Evolutionary conservation across 2,888 invertebrate genomes (phyloP).

Genomic region (Andricus curvator): DNA sequence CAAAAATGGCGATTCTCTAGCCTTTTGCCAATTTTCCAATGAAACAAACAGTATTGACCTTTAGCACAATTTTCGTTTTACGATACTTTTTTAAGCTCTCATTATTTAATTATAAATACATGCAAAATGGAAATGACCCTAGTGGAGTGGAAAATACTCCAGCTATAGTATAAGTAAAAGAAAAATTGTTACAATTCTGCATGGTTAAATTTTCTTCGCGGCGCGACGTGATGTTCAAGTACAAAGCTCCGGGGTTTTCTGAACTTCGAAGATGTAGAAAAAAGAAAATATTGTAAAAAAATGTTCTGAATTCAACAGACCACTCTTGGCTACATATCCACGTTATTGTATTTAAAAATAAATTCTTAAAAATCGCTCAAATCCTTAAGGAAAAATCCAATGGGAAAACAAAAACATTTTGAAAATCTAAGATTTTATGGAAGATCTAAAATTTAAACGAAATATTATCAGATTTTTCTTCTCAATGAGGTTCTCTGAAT

Average conservation of each 20-base stretch:
- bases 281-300: not conserved
- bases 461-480: not conserved
- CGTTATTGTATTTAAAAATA: constrained; percentile 6
- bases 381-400: not conserved
- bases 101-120: not conserved
- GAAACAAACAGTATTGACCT: constrained; percentile 8
- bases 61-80: not conserved
- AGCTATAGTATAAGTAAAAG: not conserved
- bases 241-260: constrained; percentile 22
- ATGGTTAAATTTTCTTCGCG: constrained; percentile 21
- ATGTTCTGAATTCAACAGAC: constrained; percentile 21
- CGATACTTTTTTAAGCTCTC: not conserved
- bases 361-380: constrained; percentile 24
- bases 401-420: constrained; percentile 2
- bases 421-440: not conserved
- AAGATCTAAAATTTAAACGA: not conserved
- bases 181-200: constrained; percentile 24
- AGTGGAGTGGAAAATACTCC: not conserved
- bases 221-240: constrained; percentile 16
- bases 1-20: not conserved
- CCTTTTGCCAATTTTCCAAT: constrained; percentile 6
- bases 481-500: not conserved
- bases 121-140: not conserved
- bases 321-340: constrained; percentile 40
- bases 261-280: constrained; percentile 17